Percentiles rank a stretch among this genome's conserved stretches.
Evolutionary conservation across 2,113 vertebrate genomes (phyloP).

Genomic region (Ceyx cyanopectus): DNA sequence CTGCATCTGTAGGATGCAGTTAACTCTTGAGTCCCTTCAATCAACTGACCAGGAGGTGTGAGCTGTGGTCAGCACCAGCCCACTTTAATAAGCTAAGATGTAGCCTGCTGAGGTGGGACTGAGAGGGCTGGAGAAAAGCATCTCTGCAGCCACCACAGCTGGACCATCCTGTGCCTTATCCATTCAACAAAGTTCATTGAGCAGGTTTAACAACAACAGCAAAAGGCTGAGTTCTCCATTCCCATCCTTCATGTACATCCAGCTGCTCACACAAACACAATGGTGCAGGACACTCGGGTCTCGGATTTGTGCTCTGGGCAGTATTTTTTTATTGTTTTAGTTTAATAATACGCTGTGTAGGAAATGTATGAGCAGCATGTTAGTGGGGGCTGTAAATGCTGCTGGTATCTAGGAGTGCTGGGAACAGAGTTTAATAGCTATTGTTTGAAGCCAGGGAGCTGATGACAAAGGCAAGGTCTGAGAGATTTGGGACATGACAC

Average conservation of each 20-base stretch:
- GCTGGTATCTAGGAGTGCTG: neutral
- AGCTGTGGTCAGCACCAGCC: neutral
- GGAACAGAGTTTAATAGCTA: neutral
- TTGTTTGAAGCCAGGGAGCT: neutral
- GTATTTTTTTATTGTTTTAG: neutral
- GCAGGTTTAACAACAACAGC: neutral
- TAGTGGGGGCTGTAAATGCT: neutral
- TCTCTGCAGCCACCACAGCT: fast-evolving
- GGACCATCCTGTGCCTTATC: neutral
- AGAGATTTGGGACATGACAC: neutral
- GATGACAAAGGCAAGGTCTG: neutral
- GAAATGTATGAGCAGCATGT: neutral
- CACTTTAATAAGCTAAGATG: fast-evolving
- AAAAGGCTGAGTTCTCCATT: neutral
- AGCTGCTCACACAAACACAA: neutral
- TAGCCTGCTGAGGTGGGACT: neutral
- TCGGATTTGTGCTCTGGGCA: neutral
- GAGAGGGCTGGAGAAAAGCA: neutral
- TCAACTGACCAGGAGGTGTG: neutral
- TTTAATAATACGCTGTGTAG: neutral
- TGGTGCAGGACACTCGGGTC: neutral
- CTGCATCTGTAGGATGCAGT: neutral
- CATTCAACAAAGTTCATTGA: neutral
- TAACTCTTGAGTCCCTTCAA: neutral
- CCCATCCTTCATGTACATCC: neutral